Evolutionary conservation across 2,888 invertebrate species (phyloP), one percentile per base, ranked within the genome.

Genomic region (Cosmia pyralina): DNA sequence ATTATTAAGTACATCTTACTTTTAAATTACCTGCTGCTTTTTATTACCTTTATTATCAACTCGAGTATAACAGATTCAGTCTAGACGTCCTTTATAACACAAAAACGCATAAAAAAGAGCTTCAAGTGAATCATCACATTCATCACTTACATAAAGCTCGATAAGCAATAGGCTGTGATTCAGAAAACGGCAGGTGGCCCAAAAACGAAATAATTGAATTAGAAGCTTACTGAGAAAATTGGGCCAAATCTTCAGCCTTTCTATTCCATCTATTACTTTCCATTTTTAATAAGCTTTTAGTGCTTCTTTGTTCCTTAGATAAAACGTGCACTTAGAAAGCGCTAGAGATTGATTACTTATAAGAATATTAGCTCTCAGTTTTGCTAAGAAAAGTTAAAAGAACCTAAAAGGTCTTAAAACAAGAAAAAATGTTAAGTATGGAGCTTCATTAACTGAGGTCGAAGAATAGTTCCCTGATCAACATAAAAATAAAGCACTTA

Each of bases 181-280:
- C 73, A 81, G 55, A 77, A 71, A 79, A 78, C 78, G 64, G 83
- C 85, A 82, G 74, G 71, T 79, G 85, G 77, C 82, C 86, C 79
- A 83, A 88, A 89, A 84, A 77, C 75, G 85, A 87, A 89, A 87
- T 92, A 93, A 93, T 92, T 92, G 86, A 92, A 93, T 92, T 92
- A 93, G 90, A 89, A 88, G 86, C 84, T 84, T 81, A 75, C 60
- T 72, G 88, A 87, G 90, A 90, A 91, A 92, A 90, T 90, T 83
- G 70, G 82, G 77, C 69, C 73, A 76, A 75, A 74, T 77, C 84
- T 75, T 69, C 70, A 84, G 64, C 72, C 92, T 92, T 93, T 92
- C 92, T 90, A 90, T 88, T 89, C 77, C 82, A 85, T 79, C 74
- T 77, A 87, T 82, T 83, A 90, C 91, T 92, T 92, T 92, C 89